phyloP scores from a whole-genome alignment of 53 echinoderm and acorn worm species.

The Luidia sarsii region DNA sequence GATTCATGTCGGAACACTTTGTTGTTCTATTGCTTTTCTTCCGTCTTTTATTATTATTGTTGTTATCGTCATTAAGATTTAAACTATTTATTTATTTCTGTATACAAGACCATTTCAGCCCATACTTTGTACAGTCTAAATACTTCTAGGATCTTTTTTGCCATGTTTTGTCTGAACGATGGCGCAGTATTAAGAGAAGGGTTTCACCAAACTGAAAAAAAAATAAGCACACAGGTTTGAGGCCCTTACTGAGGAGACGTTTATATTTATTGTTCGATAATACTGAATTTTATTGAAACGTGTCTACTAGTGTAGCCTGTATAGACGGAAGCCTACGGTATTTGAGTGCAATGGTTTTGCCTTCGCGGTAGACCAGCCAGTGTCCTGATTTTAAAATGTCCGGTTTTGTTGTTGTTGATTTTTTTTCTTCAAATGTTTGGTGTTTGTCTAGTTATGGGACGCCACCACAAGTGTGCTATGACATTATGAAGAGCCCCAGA shows the following conservation, averaged over 20 bases:
- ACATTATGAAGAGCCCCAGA: no score
- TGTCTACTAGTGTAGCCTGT: slow-evolving; percentile 59
- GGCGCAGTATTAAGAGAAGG: slow-evolving; percentile 37
- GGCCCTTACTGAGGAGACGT: slow-evolving; percentile 45
- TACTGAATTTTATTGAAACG: slow-evolving; percentile 65
- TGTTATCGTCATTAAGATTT: neutral
- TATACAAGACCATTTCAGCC: slow-evolving; percentile 42
- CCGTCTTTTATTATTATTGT: slow-evolving; percentile 32
- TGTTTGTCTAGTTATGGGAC: slow-evolving; percentile 4
- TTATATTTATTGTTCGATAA: slow-evolving; percentile 75
- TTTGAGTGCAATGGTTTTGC: slow-evolving; percentile 67
- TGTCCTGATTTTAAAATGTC: slow-evolving; percentile 29
- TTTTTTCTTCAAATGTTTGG: slow-evolving; percentile 37
- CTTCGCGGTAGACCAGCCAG: slow-evolving; percentile 28
- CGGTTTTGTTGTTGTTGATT: no score
- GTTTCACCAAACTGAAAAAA: slow-evolving; percentile 6
- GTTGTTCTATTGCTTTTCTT: slow-evolving; percentile 22
- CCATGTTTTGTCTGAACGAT: slow-evolving; percentile 26
- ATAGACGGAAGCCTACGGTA: slow-evolving; percentile 18
- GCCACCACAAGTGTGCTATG: slow-evolving; percentile 44
- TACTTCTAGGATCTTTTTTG: slow-evolving; percentile 26
- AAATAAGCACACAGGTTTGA: neutral
- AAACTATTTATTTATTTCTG: slow-evolving; percentile 58
- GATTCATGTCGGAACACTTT: slow-evolving; percentile 1
- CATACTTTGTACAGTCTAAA: slow-evolving; percentile 49